Conservation (phyloP, 92 coral and sea anemone species). For the Siderastrea radians region DNA sequence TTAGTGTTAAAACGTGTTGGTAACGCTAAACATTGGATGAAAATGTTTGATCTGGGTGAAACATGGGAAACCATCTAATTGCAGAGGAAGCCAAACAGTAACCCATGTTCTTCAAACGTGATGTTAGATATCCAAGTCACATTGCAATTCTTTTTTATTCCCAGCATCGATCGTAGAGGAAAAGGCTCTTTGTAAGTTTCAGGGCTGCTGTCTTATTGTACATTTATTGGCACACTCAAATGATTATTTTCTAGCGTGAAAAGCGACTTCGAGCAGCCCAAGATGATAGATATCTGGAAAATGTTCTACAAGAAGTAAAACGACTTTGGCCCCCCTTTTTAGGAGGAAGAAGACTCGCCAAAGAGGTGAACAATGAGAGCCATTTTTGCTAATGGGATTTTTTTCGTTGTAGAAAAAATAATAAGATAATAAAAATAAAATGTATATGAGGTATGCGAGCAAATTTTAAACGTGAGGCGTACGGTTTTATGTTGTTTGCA, state of each 20-base stretch:
- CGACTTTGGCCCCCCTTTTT: constrained; percentile 99
- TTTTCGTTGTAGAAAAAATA: neutral
- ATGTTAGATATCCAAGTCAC: too few species aligned
- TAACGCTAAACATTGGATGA: too few species aligned
- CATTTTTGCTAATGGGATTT: neutral
- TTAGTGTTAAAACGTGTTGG: too few species aligned
- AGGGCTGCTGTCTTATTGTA: neutral
- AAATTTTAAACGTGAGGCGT: too few species aligned
- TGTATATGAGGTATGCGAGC: too few species aligned
- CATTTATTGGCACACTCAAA: neutral
- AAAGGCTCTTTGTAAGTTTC: neutral
- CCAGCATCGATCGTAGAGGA: too few species aligned
- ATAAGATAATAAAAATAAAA: too few species aligned
- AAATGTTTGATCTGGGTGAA: too few species aligned
- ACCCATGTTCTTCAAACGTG: too few species aligned
- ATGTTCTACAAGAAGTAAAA: constrained; percentile 87
- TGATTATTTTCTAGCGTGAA: constrained; percentile 16
- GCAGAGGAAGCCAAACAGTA: too few species aligned
- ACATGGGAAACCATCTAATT: too few species aligned
- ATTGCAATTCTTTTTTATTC: too few species aligned
- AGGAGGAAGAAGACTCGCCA: constrained; percentile 95
- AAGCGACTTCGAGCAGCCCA: constrained; percentile 79
- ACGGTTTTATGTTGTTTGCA: neutral
- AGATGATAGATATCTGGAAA: constrained; percentile 90
- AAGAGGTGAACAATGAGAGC: constrained; percentile 54